Conservation (phyloP, 1,140 invertebrate genomes). For the Aphis gossypii region DNA sequence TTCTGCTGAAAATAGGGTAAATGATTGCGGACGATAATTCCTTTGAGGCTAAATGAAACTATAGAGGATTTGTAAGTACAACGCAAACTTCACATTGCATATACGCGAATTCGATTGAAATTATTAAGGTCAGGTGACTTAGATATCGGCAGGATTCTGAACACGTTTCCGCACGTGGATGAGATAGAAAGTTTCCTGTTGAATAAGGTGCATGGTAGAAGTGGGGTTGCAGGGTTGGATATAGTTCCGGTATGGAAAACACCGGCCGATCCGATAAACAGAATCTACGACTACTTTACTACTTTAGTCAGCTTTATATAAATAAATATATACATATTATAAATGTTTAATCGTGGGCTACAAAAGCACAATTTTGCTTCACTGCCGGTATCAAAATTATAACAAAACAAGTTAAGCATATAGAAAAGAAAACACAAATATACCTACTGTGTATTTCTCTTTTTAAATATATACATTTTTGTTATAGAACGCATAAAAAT, state of each 20-base stretch:
- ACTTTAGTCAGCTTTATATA: neutral
- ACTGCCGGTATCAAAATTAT: neutral
- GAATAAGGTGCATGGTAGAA: conserved; percentile 27
- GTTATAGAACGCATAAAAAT: neutral
- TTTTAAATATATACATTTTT: neutral
- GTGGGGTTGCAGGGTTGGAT: neutral
- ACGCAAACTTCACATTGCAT: neutral
- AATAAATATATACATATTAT: neutral
- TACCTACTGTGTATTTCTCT: neutral
- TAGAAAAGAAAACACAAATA: neutral
- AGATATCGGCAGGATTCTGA: conserved; percentile 35
- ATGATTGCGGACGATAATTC: conserved; percentile 19
- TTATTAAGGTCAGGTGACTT: conserved; percentile 53
- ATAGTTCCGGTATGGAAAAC: conserved; percentile 39
- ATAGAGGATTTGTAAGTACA: neutral
- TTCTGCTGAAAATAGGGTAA: no score
- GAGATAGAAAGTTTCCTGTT: conserved; percentile 56
- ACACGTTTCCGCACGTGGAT: conserved; percentile 32
- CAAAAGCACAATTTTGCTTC: neutral
- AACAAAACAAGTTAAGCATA: neutral
- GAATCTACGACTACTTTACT: neutral
- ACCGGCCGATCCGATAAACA: conserved; percentile 49
- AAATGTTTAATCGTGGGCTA: conserved; percentile 23
- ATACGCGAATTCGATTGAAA: conserved; percentile 44
- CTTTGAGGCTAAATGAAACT: neutral